These are phyloP conservation scores for Habrosyne pyritoides DNA, from an alignment of 2,888 invertebrate species.

Conservation along the genomic window DNA sequence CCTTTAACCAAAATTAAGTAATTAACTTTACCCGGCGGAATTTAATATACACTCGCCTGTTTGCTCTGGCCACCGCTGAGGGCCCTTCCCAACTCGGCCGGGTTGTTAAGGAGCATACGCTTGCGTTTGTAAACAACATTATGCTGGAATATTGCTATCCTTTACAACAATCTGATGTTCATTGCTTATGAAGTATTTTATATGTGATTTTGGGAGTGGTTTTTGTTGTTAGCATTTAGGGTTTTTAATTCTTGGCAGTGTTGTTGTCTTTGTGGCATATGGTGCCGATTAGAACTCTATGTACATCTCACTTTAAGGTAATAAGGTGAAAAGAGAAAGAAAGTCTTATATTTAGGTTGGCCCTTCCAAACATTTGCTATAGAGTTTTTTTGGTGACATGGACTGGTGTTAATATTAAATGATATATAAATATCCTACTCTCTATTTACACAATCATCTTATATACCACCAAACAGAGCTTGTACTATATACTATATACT, in stretches of 20 bases:
- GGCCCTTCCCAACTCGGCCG: constrained; percentile 40
- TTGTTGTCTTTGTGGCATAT: neutral
- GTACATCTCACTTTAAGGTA: too few relatives aligned
- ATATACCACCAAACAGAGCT: too few relatives aligned
- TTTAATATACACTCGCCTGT: constrained; percentile 45
- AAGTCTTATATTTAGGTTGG: too few relatives aligned
- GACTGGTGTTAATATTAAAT: too few relatives aligned
- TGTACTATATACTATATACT: too few relatives aligned
- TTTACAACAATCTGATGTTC: constrained; percentile 45
- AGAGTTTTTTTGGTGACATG: too few relatives aligned
- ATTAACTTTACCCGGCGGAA: constrained; percentile 61
- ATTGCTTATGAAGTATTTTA: constrained; percentile 33
- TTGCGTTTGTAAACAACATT: constrained; percentile 62
- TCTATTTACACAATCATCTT: too few relatives aligned
- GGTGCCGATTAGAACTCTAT: too few relatives aligned
- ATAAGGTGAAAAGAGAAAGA: too few relatives aligned
- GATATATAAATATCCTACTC: too few relatives aligned
- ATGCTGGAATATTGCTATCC: constrained; percentile 41
- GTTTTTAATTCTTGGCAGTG: constrained; percentile 6
- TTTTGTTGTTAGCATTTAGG: constrained; percentile 10
- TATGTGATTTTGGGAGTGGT: constrained; percentile 34
- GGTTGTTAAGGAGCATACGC: constrained; percentile 46
- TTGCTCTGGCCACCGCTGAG: constrained; percentile 28
- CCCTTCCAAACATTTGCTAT: too few relatives aligned
- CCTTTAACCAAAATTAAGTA: constrained; percentile 73